These are phyloP conservation scores for Drosophila lowei DNA, from an alignment of 1,140 invertebrate species.

Conservation along the genomic window DNA sequence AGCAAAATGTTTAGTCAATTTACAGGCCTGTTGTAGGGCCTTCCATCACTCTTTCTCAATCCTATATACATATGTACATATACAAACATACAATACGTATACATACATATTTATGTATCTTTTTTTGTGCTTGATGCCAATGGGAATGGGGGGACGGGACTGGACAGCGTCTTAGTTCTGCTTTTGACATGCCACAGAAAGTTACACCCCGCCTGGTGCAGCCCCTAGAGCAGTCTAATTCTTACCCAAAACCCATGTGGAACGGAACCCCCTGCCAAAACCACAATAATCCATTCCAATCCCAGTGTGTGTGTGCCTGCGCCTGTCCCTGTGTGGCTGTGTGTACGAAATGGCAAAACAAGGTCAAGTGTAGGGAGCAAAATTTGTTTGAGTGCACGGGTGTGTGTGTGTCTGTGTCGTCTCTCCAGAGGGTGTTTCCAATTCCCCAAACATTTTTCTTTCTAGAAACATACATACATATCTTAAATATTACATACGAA, in stretches of 20 bases:
- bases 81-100: background rate
- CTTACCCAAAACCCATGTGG: conserved; percentile 6
- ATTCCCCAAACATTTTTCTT: too few species aligned
- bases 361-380: conserved; percentile 80
- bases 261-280: conserved; percentile 16
- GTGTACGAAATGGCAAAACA: conserved; percentile 70
- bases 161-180: conserved; percentile 57
- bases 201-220: background rate
- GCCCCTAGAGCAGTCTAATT: background rate
- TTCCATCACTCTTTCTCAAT: background rate
- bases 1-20: conserved; percentile 56
- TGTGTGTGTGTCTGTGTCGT: too few species aligned
- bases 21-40: conserved; percentile 24
- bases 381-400: conserved; percentile 71
- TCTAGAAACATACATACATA: too few species aligned
- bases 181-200: conserved; percentile 53
- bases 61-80: background rate
- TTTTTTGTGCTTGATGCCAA: too few species aligned
- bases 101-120: too few species aligned
- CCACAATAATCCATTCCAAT: conserved; percentile 62
- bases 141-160: too few species aligned
- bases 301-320: conserved; percentile 21
- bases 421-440: too few species aligned
- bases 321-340: conserved; percentile 7
- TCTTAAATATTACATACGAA: too few species aligned